phyloP scores from a whole-genome alignment of 2,888 invertebrate species.

The Hermodice carunculata region DNA sequence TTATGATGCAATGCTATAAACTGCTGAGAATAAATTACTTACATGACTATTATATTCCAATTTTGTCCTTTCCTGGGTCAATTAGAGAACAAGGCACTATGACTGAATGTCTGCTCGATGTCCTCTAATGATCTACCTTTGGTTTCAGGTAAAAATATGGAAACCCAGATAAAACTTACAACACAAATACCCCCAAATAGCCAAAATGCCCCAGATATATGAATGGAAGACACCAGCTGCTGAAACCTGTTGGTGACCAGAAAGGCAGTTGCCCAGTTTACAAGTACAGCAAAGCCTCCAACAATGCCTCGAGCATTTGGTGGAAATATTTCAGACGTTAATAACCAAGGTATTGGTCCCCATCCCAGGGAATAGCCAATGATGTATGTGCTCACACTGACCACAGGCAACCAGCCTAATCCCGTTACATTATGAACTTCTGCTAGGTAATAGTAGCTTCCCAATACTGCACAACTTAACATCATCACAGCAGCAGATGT shows the following conservation, averaged over 20 bases:
- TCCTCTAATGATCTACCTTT: constrained; percentile 92
- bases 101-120: too few species aligned
- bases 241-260: constrained; percentile 62
- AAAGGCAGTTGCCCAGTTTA: constrained; percentile 75
- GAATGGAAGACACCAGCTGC: constrained; percentile 48
- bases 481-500: constrained; percentile 77
- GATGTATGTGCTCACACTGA: constrained; percentile 61
- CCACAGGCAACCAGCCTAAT: constrained; percentile 56
- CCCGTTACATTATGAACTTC: background rate
- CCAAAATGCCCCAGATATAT: constrained; percentile 79
- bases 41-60: too few species aligned
- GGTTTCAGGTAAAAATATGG: constrained; percentile 90
- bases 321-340: constrained; percentile 75
- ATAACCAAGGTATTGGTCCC: constrained; percentile 69
- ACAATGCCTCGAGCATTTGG: constrained; percentile 87
- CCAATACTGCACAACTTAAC: constrained; percentile 56
- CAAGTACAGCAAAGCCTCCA: constrained; percentile 89
- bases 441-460: constrained; percentile 54
- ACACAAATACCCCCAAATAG: constrained; percentile 82
- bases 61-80: too few species aligned
- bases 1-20: too few species aligned
- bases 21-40: too few species aligned
- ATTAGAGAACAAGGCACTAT: too few species aligned
- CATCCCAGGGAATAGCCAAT: constrained; percentile 68
- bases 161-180: constrained; percentile 83